These are phyloP conservation scores for Scytalopus superciliaris DNA, from an alignment of 2,113 vertebrate species.

Conservation along the genomic window DNA sequence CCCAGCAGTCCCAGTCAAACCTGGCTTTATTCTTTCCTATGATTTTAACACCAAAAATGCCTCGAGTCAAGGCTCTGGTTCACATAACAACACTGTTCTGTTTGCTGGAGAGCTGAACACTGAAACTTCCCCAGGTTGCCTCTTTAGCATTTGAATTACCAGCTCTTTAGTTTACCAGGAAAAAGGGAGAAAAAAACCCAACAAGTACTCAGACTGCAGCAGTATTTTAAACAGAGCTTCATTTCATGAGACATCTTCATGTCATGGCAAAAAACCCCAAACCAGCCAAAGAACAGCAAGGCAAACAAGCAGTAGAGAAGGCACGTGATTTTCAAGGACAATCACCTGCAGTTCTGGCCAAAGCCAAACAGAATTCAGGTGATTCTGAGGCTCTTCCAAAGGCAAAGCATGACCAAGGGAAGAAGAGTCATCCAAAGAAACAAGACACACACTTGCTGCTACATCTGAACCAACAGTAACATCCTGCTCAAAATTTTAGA, in stretches of 20 bases:
- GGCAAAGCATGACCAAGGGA: not conserved
- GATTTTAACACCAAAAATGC: not conserved
- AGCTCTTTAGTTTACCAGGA: not conserved
- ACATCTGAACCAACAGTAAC: not conserved
- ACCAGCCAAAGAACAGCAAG: not conserved
- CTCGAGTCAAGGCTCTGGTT: not conserved
- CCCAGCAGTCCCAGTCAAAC: not conserved
- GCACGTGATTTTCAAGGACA: not conserved
- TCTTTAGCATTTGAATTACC: not conserved
- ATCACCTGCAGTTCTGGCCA: not conserved
- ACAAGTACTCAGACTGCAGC: not conserved
- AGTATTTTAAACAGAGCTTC: not conserved
- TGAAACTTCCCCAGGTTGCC: conserved; percentile 26
- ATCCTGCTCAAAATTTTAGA: not conserved
- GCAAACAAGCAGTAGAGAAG: not conserved
- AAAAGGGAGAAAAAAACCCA: not conserved
- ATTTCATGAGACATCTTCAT: not conserved
- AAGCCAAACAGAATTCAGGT: not conserved
- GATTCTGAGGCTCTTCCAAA: not conserved
- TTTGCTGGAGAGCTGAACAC: not conserved
- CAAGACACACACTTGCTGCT: not conserved
- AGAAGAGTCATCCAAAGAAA: not conserved
- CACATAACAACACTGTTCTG: not conserved
- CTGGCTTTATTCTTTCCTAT: not conserved
- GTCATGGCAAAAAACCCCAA: not conserved